These are phyloP conservation scores for Lathamus discolor DNA, from an alignment of 2,113 vertebrate genomes.

Conservation along the genomic window DNA sequence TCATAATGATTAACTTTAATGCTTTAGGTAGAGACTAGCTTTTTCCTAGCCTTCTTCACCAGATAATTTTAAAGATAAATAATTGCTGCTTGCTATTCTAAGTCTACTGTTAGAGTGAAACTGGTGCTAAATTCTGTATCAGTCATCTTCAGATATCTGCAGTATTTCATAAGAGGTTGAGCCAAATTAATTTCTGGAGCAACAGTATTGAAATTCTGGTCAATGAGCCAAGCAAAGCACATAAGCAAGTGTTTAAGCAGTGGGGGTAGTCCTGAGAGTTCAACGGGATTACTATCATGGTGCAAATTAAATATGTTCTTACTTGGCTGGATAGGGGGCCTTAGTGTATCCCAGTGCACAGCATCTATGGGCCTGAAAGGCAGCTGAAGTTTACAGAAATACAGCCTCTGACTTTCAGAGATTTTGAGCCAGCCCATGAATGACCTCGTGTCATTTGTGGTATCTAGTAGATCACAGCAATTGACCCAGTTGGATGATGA, in stretches of 20 bases:
- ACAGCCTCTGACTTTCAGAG: neutral
- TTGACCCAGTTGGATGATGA: neutral
- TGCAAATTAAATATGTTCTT: neutral
- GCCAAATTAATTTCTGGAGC: neutral
- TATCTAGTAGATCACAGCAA: neutral
- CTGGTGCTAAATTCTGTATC: neutral
- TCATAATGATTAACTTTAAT: neutral
- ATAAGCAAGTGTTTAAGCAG: neutral
- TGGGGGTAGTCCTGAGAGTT: neutral
- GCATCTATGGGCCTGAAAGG: neutral
- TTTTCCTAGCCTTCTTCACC: neutral
- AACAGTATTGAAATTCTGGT: neutral
- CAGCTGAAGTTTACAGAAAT: neutral
- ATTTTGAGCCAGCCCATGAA: neutral
- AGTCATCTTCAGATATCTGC: neutral
- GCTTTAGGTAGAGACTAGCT: neutral
- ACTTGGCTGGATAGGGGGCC: neutral
- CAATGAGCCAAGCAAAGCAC: neutral
- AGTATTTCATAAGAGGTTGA: neutral
- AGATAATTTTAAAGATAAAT: neutral
- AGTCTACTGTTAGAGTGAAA: neutral
- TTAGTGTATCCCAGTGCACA: neutral
- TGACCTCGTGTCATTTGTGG: neutral
- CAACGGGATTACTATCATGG: neutral
- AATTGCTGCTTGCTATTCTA: neutral